Conservation (phyloP, 2,113 vertebrate genomes). For the Halcyon senegalensis region DNA sequence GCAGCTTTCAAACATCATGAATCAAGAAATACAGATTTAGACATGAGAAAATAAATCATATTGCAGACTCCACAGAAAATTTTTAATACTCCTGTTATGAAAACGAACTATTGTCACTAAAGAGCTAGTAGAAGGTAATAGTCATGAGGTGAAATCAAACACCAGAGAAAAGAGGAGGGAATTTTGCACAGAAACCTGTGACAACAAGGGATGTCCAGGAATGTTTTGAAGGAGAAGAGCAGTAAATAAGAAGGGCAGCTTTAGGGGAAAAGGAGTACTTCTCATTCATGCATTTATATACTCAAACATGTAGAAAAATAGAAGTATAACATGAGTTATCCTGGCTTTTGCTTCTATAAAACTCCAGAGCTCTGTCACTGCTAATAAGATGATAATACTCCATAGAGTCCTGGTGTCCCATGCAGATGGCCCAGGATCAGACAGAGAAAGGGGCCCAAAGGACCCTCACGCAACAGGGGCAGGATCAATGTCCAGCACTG, state of each 20-base stretch:
- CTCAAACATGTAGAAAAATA: not conserved
- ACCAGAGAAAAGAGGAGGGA: not conserved
- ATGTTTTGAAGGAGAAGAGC: not conserved
- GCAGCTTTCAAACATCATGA: not conserved
- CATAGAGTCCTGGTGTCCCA: not conserved
- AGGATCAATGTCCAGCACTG: not conserved
- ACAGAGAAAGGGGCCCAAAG: not conserved
- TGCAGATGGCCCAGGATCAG: not conserved
- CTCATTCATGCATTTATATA: not conserved
- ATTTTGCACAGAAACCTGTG: not conserved
- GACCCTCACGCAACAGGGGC: accelerated
- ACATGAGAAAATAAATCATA: not conserved
- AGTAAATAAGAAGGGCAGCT: not conserved
- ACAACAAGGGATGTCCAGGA: not conserved
- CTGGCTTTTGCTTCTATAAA: not conserved
- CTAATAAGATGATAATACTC: not conserved
- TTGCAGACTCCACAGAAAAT: not conserved
- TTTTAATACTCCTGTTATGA: not conserved
- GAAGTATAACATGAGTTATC: not conserved
- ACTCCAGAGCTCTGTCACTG: not conserved
- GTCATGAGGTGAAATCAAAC: not conserved
- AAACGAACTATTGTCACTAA: not conserved
- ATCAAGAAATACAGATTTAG: not conserved
- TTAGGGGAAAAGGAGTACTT: accelerated
- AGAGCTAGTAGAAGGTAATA: not conserved